Evolutionary conservation across 2,797 vertebrate species (phyloP), one percentile per base, ranked within the genome.

Genomic region (Anguilla megastoma): DNA sequence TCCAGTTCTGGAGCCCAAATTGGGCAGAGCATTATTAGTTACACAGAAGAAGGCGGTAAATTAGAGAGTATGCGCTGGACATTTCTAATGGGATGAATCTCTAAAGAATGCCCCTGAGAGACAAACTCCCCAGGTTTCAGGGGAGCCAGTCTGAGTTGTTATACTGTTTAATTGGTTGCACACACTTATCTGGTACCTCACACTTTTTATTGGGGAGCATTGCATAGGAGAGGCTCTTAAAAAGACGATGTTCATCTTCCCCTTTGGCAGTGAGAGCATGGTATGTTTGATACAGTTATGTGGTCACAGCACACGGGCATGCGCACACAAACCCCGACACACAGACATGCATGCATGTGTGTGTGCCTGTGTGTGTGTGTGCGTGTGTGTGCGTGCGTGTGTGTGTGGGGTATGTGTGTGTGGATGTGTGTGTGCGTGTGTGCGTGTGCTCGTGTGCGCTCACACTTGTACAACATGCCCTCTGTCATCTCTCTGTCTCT

Each of bases 1-100:
- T 80, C 45, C 10, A 27, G 48, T 18, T 84, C 27, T 24, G 48
- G 48, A 2, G 30, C 33, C 84, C 84, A 36, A 56, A 82, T 82
- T 82, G 79, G 79, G 16, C 74, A n/a, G 41, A 82, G 30, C 45
- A 5, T 85, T 16, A 18, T 87, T 84, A 84, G 80, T 79, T 41
- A 45, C 21, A 45, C 6, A 41, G 21, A 7, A 50, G 21, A 45
- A n/a, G 41, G 45, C 6, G 45, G 45, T 48, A 76, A 74, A 76
- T 76, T 41, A n/a, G 74, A 76, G 36, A 76, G 74, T 33, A 41
- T 76, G 74, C 74, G 6, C 41, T 9, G 16, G 21, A 50, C 79
- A 7, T 50, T 24, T 82, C 41, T 21, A n/a, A 48, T 48, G 79
- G 24, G 79, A 82, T 82, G 12, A 21, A 50, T 50, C 36, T 82